Base-by-base conservation (phyloP, 2,113 vertebrate genomes). In the Pachyramphus minor region DNA sequence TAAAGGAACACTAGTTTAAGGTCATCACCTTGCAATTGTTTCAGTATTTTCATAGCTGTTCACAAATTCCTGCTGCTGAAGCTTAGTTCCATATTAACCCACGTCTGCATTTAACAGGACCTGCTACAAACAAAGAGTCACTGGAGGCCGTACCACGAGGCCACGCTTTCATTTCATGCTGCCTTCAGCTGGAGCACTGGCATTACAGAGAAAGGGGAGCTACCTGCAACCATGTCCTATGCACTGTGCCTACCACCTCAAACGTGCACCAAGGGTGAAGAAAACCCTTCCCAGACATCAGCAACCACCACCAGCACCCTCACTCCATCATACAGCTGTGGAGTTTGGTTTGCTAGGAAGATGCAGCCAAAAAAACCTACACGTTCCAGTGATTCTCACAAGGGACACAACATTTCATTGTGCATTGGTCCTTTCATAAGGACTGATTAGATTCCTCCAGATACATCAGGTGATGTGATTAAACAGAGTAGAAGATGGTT, bases 1-100 rank as follows among this genome's bases (percentile, higher is more conserved):
- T 96, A 91, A 97, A 97, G 80, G 90, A 97, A 97, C 97, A 97
- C 94, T 81, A 82, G 87, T 93, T 95, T 95, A 93, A 97, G 96
- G 97, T 98, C 97, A 97, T 85, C 90, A 96, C 91, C 83, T 88
- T 81, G 89, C 67, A 64, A 69, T 89, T 97, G 89, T 97, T 97
- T 93, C 3, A 0, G 89, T 24, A 50, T 90, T 95, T 96, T 90
- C 92, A 55, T 60, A 79, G 92, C 83, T 90, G 89, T 94, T 96
- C 80, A 82, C 88, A 90, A 56, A 94, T 93, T 93, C 90, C 76
- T 90, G 72, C 49, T 62, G 88, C 60, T 76, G 90, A 86, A 41
- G 42, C 76, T 89, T 68, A 68, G 95, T 96, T 96, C 88, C 66
- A 66, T 79, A 96, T 95, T 96, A 96, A 97, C 93, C 77, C 58